Evolutionary conservation across 2,113 vertebrate species (phyloP), one percentile per base, ranked within the genome.

Genomic region (Gopherus flavomarginatus): DNA sequence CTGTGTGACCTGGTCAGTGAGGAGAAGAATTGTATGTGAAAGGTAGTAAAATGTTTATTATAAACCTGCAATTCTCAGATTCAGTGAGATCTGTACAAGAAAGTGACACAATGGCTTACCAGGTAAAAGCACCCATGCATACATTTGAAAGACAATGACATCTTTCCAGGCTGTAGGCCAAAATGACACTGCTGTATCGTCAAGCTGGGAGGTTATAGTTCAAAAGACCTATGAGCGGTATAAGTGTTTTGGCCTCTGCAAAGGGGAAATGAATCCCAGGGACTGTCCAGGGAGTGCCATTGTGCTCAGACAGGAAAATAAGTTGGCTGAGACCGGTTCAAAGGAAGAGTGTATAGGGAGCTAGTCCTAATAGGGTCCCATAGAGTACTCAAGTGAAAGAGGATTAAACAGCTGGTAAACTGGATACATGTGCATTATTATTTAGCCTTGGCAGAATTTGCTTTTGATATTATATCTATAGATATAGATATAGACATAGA

Each of bases 271-370:
- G 52, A 72, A 65, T 87, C 26, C 29, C 27, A 83, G 42, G 44
- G 4, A 2, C 8, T 53, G 6, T 29, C 38, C 0, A 0, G 78
- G 84, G 9, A 88, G 17, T 3, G 35, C 21, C 7, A 4, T 54
- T 79, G 79, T 92, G 11, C 3, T 50, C 81, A 84, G 35, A 44
- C 10, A 72, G 92, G 38, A 9, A 2, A 27, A 75, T 6, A 65
- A 14, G 85, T 5, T 47, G 80, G 29, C 2, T 85, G 38, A 24
- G 72, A 19, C 7, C 8, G 14, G 31, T 7, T 69, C 65, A 21
- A 6, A 35, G 16, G 31, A n/a, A 65, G 62, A 35, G 5, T 65
- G 31, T 65, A n/a, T 35, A 19, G 16, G 7, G 31, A 65, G 16
- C 31, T 65, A 65, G 12, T 35, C 16, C 29, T 8, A n/a, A 7